Evolutionary conservation across 2,888 invertebrate species (phyloP).

Genomic region (Scaptomyza caliginosa): DNA sequence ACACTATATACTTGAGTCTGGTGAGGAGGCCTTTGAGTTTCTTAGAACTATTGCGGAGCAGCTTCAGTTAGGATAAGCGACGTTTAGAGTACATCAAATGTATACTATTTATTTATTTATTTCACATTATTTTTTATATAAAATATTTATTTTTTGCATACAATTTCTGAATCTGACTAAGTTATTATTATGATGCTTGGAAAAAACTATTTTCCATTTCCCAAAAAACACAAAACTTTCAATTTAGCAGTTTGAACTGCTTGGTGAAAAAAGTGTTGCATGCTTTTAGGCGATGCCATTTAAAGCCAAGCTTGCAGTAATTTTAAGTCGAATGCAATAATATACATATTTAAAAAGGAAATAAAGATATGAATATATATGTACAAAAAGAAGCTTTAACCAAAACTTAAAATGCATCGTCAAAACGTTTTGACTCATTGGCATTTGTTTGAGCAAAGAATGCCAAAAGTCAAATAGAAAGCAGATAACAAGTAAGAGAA

Average conservation of each 20-base stretch:
- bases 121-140: neutral
- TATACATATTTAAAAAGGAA: neutral
- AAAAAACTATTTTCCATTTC: neutral
- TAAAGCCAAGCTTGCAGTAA: neutral
- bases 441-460: constrained; percentile 5
- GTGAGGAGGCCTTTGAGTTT: constrained; percentile 81
- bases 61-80: constrained; percentile 35
- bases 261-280: constrained; percentile 29
- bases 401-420: neutral
- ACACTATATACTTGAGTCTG: constrained; percentile 80
- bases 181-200: too few relatives aligned
- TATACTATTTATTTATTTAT: neutral
- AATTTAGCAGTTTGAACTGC: constrained; percentile 33
- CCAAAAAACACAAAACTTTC: too few relatives aligned
- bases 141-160: too few relatives aligned
- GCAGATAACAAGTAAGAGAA: constrained; percentile 34
- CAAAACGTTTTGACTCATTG: neutral
- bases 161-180: too few relatives aligned
- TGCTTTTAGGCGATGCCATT: constrained; percentile 54
- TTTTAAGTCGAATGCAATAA: neutral
- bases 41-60: constrained; percentile 77
- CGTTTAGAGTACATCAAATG: neutral
- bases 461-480: constrained; percentile 62
- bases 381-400: neutral
- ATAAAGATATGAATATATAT: neutral